Percentiles rank a stretch among this genome's conserved stretches.
Conservation (phyloP, 2,113 vertebrate genomes). For the Dipodomys merriami region DNA sequence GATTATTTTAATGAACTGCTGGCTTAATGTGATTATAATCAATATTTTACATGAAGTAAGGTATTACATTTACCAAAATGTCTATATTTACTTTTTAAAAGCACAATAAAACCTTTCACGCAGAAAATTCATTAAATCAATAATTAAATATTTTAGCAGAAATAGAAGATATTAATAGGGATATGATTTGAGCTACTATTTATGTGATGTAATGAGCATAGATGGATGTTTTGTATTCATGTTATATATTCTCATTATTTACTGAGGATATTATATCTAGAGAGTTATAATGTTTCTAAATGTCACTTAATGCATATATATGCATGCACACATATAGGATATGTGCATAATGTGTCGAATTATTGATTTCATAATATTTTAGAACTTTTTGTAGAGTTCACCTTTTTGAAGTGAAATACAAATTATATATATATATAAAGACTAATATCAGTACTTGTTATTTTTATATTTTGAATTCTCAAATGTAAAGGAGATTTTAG, state of each 20-base stretch:
- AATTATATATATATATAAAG: neutral
- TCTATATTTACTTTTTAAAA: neutral
- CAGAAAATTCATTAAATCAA: neutral
- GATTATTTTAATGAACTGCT: neutral
- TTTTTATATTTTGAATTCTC: neutral
- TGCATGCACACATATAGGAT: too few species aligned
- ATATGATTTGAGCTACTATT: neutral
- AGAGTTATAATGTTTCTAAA: neutral
- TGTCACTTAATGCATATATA: neutral
- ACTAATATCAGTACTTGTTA: neutral
- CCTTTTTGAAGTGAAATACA: neutral
- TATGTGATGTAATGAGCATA: neutral
- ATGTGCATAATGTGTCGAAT: neutral
- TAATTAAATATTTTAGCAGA: neutral
- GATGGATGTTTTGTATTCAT: slow-evolving; percentile 11
- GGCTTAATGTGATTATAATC: neutral
- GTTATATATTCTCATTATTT: neutral
- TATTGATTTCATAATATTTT: neutral
- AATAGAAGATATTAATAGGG: neutral
- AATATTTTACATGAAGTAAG: neutral
- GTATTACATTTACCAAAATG: neutral
- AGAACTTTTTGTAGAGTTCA: neutral
- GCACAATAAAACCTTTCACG: neutral
- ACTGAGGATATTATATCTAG: neutral
- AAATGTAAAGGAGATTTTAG: slow-evolving; percentile 13